A percentile compares a stretch with the other conserved stretches of the same genome.
Evolutionary conservation across 2,797 vertebrate species (phyloP).

Genomic region (Ceryle rudis): DNA sequence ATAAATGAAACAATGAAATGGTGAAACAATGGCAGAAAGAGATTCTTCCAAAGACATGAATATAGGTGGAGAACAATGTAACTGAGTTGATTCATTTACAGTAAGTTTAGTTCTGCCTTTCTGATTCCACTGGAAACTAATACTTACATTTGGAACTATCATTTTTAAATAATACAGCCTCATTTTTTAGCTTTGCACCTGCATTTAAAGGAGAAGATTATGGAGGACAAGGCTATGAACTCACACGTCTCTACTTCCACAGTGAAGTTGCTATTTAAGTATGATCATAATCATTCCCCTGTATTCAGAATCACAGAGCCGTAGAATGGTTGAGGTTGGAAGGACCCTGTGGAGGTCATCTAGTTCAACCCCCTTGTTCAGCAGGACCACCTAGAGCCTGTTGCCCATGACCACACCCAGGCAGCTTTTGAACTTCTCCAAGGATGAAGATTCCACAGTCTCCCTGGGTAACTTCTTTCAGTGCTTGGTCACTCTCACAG

Average conservation of each 20-base stretch:
- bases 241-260: background rate
- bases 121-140: slow-evolving; percentile 3
- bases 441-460: background rate
- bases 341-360: background rate
- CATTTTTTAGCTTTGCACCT: background rate
- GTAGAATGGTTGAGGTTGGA: background rate
- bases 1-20: slow-evolving; percentile 40
- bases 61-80: slow-evolving; percentile 14
- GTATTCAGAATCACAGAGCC: background rate
- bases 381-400: background rate
- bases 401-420: background rate
- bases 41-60: slow-evolving; percentile 7
- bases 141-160: background rate
- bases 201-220: background rate
- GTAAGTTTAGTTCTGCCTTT: slow-evolving; percentile 3
- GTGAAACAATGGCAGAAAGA: background rate
- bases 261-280: background rate
- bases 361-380: background rate
- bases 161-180: background rate
- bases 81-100: slow-evolving; percentile 17
- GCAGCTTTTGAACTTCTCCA: background rate
- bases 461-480: background rate
- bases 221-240: background rate
- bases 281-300: background rate
- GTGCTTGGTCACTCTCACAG: background rate